Percentiles rank a stretch among this genome's conserved stretches.
phyloP scores from a whole-genome alignment of 1,140 invertebrate genomes.

The Zaprionus davidi region DNA sequence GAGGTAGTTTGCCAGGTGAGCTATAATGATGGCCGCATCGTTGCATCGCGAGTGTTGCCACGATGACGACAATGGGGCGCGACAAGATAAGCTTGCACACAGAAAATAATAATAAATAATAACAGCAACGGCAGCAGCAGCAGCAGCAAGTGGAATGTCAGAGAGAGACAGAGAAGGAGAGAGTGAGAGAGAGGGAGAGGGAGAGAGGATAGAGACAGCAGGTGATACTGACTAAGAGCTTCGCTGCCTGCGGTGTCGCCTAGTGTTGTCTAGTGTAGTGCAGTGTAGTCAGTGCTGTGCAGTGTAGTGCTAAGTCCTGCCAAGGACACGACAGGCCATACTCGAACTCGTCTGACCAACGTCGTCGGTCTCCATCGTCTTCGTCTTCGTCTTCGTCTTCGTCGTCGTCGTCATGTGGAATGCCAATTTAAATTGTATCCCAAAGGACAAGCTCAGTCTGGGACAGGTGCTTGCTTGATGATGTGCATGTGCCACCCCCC shows the following conservation, averaged over 20 bases:
- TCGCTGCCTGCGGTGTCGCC: not conserved
- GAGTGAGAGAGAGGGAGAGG: not conserved
- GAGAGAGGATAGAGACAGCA: conserved; percentile 3
- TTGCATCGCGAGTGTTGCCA: conserved; percentile 13
- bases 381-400: not conserved
- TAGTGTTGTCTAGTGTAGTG: not conserved
- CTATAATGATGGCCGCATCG: not conserved
- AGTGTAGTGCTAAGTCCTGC: not conserved
- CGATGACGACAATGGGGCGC: conserved; percentile 46
- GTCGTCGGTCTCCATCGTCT: not conserved
- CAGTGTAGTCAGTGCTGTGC: not conserved
- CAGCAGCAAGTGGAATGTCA: conserved; percentile 9
- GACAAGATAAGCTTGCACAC: conserved; percentile 37
- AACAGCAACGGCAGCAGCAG: not conserved
- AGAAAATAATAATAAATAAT: conserved; percentile 28
- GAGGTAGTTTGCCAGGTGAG: not conserved
- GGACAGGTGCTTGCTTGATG: conserved; percentile 56
- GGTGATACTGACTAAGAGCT: conserved; percentile 45
- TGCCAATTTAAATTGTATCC: conserved; percentile 81
- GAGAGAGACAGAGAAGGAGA: not conserved
- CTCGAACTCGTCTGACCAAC: not conserved
- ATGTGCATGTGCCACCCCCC: conserved; percentile 22
- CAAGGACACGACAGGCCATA: not conserved
- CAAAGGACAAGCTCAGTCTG: conserved; percentile 71
- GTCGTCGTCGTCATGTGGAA: conserved; percentile 58